Evolutionary conservation across 2,888 invertebrate genomes (phyloP), one percentile per base, ranked within the genome.

Genomic region (Bugulina stolonifera): DNA sequence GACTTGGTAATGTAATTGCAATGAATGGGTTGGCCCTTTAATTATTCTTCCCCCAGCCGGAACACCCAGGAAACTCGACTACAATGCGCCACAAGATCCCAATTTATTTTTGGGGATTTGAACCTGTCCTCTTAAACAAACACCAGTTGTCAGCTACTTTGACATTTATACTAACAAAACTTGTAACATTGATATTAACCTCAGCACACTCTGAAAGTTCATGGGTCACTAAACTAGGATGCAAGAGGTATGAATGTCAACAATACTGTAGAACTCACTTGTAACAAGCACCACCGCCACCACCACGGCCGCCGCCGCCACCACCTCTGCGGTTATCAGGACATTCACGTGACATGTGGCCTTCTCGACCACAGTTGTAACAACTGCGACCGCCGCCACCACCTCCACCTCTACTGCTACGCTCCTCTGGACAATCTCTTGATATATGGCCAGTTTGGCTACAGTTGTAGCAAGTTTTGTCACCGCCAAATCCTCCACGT

Each of bases 291-390:
- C 57, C 57, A 25, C 57, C 57, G 23, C 23, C 23, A 5, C 14
- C 23, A 23, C 57, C 23, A 57, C 57, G n/a, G 25, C 57, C 64
- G 27, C 32, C 29, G 29, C 64, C 32, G 34, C 64, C 64, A 5
- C 64, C 32, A 10, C 32, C 34, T 5, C 64, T 25, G 3, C 64
- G 25, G 23, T 25, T 25, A 64, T 64, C 64, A 14, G 64, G 64
- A 32, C 64, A 64, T 14, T 64, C 64, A 32, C 64, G 64, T 2
- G 64, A 64, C 64, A 64, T 3, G 32, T 64, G 64, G 5, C 64
- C 64, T 14, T 27, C 64, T 14, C 64, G 64, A 64, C 64, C 64
- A 64, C 64, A 64, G 34, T 64, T 64, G 64, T 64, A 64, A 64
- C 64, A 64, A 27, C 3, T 14, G n/a, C 64, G 64, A n/a, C 64